Conservation (phyloP, 2,888 invertebrate genomes). For the Diarsia rubi region DNA sequence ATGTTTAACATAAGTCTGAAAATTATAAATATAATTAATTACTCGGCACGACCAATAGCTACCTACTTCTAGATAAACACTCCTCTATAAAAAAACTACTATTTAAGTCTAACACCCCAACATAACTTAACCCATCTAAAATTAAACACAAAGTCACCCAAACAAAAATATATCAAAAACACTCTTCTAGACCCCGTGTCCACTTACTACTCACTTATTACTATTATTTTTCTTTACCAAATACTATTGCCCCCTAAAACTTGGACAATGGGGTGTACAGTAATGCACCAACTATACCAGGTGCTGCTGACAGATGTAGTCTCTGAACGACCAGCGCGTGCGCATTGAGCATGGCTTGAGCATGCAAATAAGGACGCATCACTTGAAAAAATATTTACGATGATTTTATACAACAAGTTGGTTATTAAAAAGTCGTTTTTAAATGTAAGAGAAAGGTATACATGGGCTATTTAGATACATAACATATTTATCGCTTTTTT, state of each 20-base stretch:
- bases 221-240: slow-evolving; percentile 52
- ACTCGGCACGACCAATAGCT: no score
- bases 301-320: slow-evolving; percentile 66
- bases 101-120: neutral
- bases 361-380: slow-evolving; percentile 59
- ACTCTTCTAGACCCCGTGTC: slow-evolving; percentile 6
- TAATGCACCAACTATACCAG: slow-evolving; percentile 63
- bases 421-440: slow-evolving; percentile 12
- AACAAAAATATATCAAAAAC: slow-evolving; percentile 1
- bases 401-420: slow-evolving; percentile 47
- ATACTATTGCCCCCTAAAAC: slow-evolving; percentile 42
- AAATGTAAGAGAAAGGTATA: neutral
- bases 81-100: no score
- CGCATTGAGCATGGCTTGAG: slow-evolving; percentile 36
- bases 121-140: neutral
- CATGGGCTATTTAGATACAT: neutral
- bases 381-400: slow-evolving; percentile 27
- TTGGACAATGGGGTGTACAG: slow-evolving; percentile 49
- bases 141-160: neutral
- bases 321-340: slow-evolving; percentile 26
- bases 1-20: no score
- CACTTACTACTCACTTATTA: slow-evolving; percentile 24
- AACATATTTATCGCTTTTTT: no score
- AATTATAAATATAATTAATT: no score
- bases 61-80: no score